Base-by-base conservation (phyloP, 35 echinoderm and acorn worm genomes). In the Acanthaster planci region DNA sequence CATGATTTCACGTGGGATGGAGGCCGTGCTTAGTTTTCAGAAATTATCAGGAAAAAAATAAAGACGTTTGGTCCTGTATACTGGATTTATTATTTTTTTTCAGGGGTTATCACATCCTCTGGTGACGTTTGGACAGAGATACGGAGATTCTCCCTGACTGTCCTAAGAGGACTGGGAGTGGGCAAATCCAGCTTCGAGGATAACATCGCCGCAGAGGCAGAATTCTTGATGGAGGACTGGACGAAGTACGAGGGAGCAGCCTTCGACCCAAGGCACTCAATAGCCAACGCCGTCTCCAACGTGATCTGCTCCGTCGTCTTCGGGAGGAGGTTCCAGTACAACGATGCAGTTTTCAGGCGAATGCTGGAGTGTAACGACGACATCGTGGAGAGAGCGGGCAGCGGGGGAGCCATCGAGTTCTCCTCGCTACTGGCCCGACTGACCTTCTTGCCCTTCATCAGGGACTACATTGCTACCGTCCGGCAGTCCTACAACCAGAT, bases 151-250 rank as follows among this genome's bases (percentile, higher is more conserved):
- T 77, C 82, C 36, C 57, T 90, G 38, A 90, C 92, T 26, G 82
- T 84, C 3, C 79, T 94, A 31, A 83, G 92, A 14, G 82, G 88
- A 22, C 90, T 94, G 56, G 92, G 92, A 26, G 89, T 94, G 21
- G 92, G 87, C 0, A 90, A 90, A 55, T 80, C 56, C 9, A 83
- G 39, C 50, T 90, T 82, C 38, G 88, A 94, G 34, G 87, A 90
- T 38, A 32, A 52, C 26, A 89, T 93, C 29, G 76, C 55, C 35
- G 51, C 44, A 2, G 92, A 93, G 55, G 90, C 58, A 18, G 44
- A 6, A 35, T 79, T 75, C 55, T 44, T 92, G 29, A 76, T 85
- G 8, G 54, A 81, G 34, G 55, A 84, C n/a, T 37, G 88, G 14
- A 76, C 47, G 27, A 80, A 44, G 52, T 50, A 60, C 32, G 44